These are phyloP conservation scores for Procambarus virginalis DNA, from an alignment of 1,140 invertebrate species.

Conservation along the genomic window DNA sequence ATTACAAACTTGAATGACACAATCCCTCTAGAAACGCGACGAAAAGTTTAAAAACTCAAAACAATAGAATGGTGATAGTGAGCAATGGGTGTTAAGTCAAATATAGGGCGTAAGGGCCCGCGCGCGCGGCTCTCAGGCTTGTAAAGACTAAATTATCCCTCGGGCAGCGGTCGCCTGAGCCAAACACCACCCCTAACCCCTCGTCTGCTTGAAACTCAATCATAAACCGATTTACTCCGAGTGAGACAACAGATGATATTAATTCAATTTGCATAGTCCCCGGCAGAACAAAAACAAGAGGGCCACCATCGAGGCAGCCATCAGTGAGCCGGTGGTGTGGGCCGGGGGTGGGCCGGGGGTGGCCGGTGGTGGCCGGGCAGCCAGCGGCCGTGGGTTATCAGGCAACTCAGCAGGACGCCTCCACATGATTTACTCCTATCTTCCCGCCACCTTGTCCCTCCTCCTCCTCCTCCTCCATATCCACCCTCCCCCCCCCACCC, in stretches of 20 bases:
- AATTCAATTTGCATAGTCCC: conserved; percentile 52
- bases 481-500: background rate
- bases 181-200: no score
- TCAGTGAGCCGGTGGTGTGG: background rate
- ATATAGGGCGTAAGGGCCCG: no score
- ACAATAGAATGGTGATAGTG: no score
- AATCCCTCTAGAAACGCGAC: no score
- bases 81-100: no score
- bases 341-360: background rate
- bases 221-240: conserved; percentile 35
- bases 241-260: conserved; percentile 41
- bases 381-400: conserved; percentile 26
- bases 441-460: background rate
- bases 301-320: background rate
- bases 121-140: no score
- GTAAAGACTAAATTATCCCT: no score
- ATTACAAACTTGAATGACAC: no score
- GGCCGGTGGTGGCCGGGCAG: no score
- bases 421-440: conserved; percentile 45
- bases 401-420: conserved; percentile 23
- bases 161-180: no score
- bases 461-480: background rate
- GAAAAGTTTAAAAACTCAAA: no score
- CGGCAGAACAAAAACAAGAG: conserved; percentile 27
- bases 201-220: conserved; percentile 1